Evolutionary conservation across 92 coral and sea anemone species (phyloP), one percentile per base, ranked within the genome.

Genomic region (Scolanthus callimorphus): DNA sequence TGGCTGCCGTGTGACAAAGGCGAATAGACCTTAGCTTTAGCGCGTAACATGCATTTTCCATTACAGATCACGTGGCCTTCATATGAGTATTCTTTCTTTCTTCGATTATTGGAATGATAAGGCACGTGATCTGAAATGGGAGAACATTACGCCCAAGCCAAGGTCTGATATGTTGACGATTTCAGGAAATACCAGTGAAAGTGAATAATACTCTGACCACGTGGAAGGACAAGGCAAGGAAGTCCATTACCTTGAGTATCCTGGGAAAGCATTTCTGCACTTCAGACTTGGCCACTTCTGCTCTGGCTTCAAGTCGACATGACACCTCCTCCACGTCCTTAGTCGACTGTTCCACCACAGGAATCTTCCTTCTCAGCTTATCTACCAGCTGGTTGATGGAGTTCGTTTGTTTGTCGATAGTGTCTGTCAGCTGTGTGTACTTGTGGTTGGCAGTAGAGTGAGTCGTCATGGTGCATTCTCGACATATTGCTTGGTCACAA

Each of bases 401-500:
- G 51, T 72, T 71, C 1, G 96, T 82, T 53, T 92, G 96, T 30
- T 89, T 92, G 63, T 92, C 98, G 43, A 92, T 89, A 21, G 96
- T 90, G 45, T 92, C 98, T 17, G 86, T 77, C n/a, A 92, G 71
- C 68, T 85, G 91, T 58, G 85, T 84, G 84, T 92, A 92, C 49
- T 90, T 89, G 73, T 92, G 98, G 46, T 85, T 88, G n/a, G 85
- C 85, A 17, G 96, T 84, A 3, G 96, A 88, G 63, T 92, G 98
- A 4, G 85, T 80, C 2, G 96, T 85, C 98, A 92, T 92, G 4
- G 98, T 92, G 50, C 98, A 92, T 20, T 92, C 98, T 20, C 98
- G 92, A 68, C 98, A 92, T 66, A 92, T 92, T 46, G 98, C 94
- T 67, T 92, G 94, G 13, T 92, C 98, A 57, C 98, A 92, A 60